These are phyloP conservation scores for Uloborus diversus DNA, from an alignment of 1,140 invertebrate genomes.

Conservation along the genomic window DNA sequence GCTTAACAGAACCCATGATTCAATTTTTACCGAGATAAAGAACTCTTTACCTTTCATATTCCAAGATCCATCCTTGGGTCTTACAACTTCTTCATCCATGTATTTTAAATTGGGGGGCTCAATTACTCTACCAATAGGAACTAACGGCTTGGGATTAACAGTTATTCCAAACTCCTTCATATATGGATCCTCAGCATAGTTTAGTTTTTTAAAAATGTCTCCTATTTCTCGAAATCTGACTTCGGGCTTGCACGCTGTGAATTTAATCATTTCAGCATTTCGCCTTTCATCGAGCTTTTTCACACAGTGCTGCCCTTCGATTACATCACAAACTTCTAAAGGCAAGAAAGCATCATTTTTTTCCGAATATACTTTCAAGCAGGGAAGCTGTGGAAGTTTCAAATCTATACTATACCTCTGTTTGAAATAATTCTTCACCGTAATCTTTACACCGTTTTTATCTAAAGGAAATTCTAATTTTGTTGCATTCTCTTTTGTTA, in stretches of 20 bases:
- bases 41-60: slow-evolving; percentile 73
- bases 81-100: background rate
- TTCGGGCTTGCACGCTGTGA: slow-evolving; percentile 59
- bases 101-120: slow-evolving; percentile 38
- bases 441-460: background rate
- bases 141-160: slow-evolving; percentile 38
- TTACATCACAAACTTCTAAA: slow-evolving; percentile 62
- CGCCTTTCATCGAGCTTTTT: slow-evolving; percentile 43
- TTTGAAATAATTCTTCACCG: slow-evolving; percentile 7
- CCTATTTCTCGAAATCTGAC: slow-evolving; percentile 56
- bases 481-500: background rate
- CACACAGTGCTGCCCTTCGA: slow-evolving; percentile 58
- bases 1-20: slow-evolving; percentile 58
- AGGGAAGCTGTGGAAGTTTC: slow-evolving; percentile 61
- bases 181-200: slow-evolving; percentile 39
- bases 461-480: background rate
- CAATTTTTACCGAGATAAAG: slow-evolving; percentile 66
- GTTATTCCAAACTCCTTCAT: slow-evolving; percentile 60
- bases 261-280: slow-evolving; percentile 55
- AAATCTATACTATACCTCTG: slow-evolving; percentile 16
- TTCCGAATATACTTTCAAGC: slow-evolving; percentile 60
- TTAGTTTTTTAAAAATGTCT: background rate
- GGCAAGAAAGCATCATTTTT: slow-evolving; percentile 60
- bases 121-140: slow-evolving; percentile 52
- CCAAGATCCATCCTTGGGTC: slow-evolving; percentile 69